These are phyloP conservation scores for Petromus typicus DNA, from an alignment of 2,113 vertebrate genomes.

Conservation along the genomic window DNA sequence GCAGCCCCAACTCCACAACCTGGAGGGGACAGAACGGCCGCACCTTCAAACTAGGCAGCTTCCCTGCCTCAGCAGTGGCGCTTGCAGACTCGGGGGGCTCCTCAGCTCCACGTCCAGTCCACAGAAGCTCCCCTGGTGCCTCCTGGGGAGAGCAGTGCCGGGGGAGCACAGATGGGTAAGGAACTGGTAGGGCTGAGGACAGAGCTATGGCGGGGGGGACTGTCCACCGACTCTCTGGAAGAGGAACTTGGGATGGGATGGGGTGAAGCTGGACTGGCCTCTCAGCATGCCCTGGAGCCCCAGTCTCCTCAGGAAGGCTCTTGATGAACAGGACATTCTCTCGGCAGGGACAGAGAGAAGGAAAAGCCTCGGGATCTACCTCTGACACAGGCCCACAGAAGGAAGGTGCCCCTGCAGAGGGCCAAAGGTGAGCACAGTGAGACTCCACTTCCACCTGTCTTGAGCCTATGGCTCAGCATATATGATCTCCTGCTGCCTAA, in stretches of 20 bases:
- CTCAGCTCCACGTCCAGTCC: not conserved
- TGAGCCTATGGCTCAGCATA: not conserved
- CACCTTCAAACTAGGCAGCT: conserved; percentile 89
- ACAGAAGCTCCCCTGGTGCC: conserved; percentile 19
- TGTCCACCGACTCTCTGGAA: not conserved
- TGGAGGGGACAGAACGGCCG: conserved; percentile 94
- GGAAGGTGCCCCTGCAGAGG: not conserved
- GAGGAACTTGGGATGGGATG: not conserved
- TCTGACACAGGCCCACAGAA: conserved; percentile 30
- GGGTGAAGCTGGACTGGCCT: not conserved
- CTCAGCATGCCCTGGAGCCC: not conserved
- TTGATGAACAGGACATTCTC: not conserved
- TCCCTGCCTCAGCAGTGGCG: conserved; percentile 84
- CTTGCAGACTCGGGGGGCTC: conserved; percentile 35
- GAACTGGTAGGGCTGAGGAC: not conserved
- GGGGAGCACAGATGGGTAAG: conserved; percentile 87
- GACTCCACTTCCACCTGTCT: not conserved
- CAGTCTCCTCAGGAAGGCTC: not conserved
- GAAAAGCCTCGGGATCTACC: conserved; percentile 14
- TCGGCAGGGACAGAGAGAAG: conserved; percentile 55
- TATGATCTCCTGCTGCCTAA: not conserved
- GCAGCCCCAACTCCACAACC: conserved; percentile 88
- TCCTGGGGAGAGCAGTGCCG: conserved; percentile 67
- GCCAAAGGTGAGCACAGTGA: conserved; percentile 64
- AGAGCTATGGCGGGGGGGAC: not conserved